Evolutionary conservation across 2,888 invertebrate species (phyloP).

Genomic region (Drosophila antonietae): DNA sequence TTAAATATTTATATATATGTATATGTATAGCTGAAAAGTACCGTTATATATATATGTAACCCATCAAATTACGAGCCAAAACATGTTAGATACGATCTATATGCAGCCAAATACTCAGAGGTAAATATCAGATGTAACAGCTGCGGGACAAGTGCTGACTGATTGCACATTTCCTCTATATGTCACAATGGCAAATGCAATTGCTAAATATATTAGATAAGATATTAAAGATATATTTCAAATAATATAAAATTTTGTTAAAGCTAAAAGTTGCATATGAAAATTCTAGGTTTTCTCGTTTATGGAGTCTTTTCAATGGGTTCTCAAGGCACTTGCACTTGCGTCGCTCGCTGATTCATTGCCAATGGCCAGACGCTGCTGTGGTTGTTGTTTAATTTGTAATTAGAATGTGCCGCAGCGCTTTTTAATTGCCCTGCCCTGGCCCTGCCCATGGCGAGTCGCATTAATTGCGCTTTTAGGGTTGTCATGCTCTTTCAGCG

Average conservation of each 20-base stretch:
- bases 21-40: slow-evolving; percentile 5
- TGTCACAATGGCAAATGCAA: no score
- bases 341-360: slow-evolving; percentile 48
- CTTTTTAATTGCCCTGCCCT: slow-evolving; percentile 55
- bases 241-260: not conserved
- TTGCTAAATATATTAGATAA: not conserved
- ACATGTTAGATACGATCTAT: slow-evolving; percentile 32
- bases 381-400: slow-evolving; percentile 51
- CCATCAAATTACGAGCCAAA: slow-evolving; percentile 40
- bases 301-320: slow-evolving; percentile 23
- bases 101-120: not conserved
- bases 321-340: slow-evolving; percentile 53
- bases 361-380: slow-evolving; percentile 20
- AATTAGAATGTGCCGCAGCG: slow-evolving; percentile 71
- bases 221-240: not conserved
- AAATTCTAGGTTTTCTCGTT: slow-evolving; percentile 1
- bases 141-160: slow-evolving; percentile 10
- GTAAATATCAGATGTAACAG: slow-evolving; percentile 10
- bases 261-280: slow-evolving; percentile 1
- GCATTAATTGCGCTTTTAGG: slow-evolving; percentile 60
- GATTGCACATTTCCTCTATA: slow-evolving; percentile 10
- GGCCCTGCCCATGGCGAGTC: slow-evolving; percentile 51
- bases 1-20: not conserved
- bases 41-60: slow-evolving; percentile 8
- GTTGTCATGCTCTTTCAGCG: slow-evolving; percentile 37